Evolutionary conservation across 1,140 invertebrate species (phyloP), one percentile per base, ranked within the genome.

Genomic region (Musca vetustissima): DNA sequence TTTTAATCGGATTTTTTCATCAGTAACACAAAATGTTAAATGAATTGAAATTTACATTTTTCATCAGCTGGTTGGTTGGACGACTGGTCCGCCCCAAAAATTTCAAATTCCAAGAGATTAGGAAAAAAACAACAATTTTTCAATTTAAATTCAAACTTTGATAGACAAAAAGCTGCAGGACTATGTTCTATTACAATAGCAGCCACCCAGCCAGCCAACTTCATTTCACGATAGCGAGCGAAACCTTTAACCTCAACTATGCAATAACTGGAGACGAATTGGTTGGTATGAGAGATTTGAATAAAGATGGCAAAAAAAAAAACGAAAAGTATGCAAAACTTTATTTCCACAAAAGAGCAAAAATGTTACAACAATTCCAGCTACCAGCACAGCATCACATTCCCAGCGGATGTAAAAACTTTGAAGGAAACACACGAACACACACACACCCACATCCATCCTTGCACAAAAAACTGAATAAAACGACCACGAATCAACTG

Each of bases 271-370:
- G 25, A 57, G 25, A 57, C 25, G 24, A 28, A 57, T 28, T 57
- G 25, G 25, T 28, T 57, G 25, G 25, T 15, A n/a, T 28, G 24
- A 17, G 49, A 57, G 22, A 57, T 57, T 57, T 28, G 25, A 57
- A 57, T 43, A 43, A 43, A 43, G 36, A 43, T 43, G 6, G 36
- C 36, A 57, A 57, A 57, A n/a, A n/a, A n/a, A n/a, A n/a, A n/a
- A n/a, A n/a, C n/a, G n/a, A n/a, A n/a, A 57, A 28, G 9, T 15
- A 57, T 21, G 57, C 57, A 43, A 61, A 61, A 61, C 57, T 61
- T 61, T 61, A 61, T 61, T 61, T 28, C 57, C 57, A 61, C 25
- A 61, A 61, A 61, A 28, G 36, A 61, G 28, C n/a, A 61, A n/a
- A 32, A 36, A 61, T 36, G 15, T 24, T 57, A 43, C 36, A 43